phyloP scores from a whole-genome alignment of 2,797 vertebrate species.

The Myiotriccus ornatus region DNA sequence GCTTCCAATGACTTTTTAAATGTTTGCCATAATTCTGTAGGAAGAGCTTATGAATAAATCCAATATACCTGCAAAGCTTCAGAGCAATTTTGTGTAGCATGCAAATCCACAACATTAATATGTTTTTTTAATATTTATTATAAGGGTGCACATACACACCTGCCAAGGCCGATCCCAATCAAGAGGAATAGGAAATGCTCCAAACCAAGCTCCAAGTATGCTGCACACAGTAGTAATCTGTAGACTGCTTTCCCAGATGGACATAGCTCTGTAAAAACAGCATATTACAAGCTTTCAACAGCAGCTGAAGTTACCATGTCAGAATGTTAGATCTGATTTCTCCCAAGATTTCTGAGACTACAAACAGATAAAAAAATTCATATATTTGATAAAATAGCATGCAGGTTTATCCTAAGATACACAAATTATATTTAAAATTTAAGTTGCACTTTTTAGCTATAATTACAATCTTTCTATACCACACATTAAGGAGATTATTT shows the following conservation, averaged over 20 bases:
- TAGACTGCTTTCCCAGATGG: constrained; percentile 93
- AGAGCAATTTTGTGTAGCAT: not conserved
- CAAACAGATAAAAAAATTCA: not conserved
- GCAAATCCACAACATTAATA: not conserved
- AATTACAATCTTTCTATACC: not conserved
- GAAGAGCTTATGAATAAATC: not conserved
- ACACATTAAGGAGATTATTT: not conserved
- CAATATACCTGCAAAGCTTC: not conserved
- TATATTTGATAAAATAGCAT: not conserved
- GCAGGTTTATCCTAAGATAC: not conserved
- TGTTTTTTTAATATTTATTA: not conserved
- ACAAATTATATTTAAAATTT: not conserved
- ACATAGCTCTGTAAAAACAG: constrained; percentile 82
- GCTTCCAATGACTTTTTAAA: not conserved
- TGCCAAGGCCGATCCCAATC: constrained; percentile 87
- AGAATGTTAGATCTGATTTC: not conserved
- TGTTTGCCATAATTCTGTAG: not conserved
- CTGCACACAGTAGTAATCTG: constrained; percentile 90
- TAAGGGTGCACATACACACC: constrained; percentile 64
- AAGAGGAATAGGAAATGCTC: constrained; percentile 89
- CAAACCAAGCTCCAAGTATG: constrained; percentile 89
- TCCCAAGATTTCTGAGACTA: not conserved
- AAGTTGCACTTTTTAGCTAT: not conserved
- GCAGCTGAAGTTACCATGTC: not conserved
- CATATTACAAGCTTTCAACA: not conserved